Conservation (phyloP, 1,140 invertebrate genomes). For the Drosophila takahashii region DNA sequence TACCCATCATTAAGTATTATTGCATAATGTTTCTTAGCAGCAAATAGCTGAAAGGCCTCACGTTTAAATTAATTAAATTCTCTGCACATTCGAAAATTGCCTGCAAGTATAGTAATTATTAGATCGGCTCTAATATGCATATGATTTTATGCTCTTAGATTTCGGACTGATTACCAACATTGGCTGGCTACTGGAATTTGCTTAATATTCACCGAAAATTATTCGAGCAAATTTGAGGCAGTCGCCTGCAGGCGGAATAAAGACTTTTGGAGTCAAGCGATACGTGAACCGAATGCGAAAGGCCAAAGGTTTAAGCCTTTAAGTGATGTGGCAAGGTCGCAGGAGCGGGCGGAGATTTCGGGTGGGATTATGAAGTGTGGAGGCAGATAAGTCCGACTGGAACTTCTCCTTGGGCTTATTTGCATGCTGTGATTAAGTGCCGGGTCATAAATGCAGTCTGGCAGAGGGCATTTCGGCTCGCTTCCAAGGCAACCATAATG, state of each 20-base stretch:
- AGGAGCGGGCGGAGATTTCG: background rate
- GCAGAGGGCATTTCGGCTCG: background rate
- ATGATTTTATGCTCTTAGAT: slow-evolving; percentile 11
- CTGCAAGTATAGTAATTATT: slow-evolving; percentile 17
- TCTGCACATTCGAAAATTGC: slow-evolving; percentile 13
- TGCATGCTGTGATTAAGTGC: slow-evolving; percentile 54
- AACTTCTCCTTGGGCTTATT: slow-evolving; percentile 17
- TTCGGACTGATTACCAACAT: slow-evolving; percentile 21
- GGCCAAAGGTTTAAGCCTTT: slow-evolving; percentile 21
- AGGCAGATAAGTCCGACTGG: background rate
- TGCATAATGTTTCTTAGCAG: background rate
- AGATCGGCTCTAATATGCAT: slow-evolving; percentile 16
- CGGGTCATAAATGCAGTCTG: slow-evolving; percentile 34
- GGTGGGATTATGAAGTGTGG: slow-evolving; percentile 1
- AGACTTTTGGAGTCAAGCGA: slow-evolving; percentile 1
- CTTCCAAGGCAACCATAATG: slow-evolving; percentile 39
- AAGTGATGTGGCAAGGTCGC: slow-evolving; percentile 31
- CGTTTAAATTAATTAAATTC: slow-evolving; percentile 22
- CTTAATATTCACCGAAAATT: slow-evolving; percentile 32
- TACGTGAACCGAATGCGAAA: slow-evolving; percentile 28
- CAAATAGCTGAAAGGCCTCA: background rate
- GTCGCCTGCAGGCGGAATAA: background rate
- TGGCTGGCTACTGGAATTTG: slow-evolving; percentile 4
- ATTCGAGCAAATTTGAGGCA: slow-evolving; percentile 19
- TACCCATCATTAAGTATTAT: background rate